Conservation (phyloP, 1,140 invertebrate genomes). For the Brachionus sp. region DNA sequence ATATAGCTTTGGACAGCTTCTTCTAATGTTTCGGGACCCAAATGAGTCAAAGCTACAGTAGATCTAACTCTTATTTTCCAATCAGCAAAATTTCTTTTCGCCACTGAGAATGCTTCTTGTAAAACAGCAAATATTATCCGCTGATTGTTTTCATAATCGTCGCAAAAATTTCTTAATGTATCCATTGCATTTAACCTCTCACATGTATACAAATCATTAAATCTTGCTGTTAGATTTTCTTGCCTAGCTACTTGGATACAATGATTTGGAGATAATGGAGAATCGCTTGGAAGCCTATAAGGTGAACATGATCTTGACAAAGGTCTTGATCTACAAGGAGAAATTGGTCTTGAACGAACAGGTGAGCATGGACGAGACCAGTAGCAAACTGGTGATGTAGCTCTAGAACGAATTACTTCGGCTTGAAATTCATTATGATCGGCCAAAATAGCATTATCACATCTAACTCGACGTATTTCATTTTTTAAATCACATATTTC, state of each 20-base stretch:
- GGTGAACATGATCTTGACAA: constrained; percentile 1
- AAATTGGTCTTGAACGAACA: neutral
- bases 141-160: constrained; percentile 58
- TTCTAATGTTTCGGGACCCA: constrained; percentile 58
- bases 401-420: constrained; percentile 9
- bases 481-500: constrained; percentile 43
- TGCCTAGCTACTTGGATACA: constrained; percentile 14
- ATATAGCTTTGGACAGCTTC: constrained; percentile 59
- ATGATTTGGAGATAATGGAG: constrained; percentile 10
- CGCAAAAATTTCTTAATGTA: constrained; percentile 53
- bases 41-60: constrained; percentile 55
- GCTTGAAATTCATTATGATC: constrained; percentile 42
- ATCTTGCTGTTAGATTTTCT: constrained; percentile 50
- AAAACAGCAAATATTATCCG: constrained; percentile 55
- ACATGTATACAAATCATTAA: constrained; percentile 57
- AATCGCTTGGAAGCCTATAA: neutral
- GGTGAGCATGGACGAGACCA: constrained; percentile 12
- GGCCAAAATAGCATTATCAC: constrained; percentile 3
- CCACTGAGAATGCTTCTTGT: constrained; percentile 57
- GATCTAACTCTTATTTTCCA: constrained; percentile 59
- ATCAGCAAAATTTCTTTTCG: constrained; percentile 57
- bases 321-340: constrained; percentile 11
- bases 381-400: neutral
- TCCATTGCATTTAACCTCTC: constrained; percentile 58
- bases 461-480: constrained; percentile 26